Base-by-base conservation (phyloP, 2,113 vertebrate species). In the Etheostoma spectabile region DNA sequence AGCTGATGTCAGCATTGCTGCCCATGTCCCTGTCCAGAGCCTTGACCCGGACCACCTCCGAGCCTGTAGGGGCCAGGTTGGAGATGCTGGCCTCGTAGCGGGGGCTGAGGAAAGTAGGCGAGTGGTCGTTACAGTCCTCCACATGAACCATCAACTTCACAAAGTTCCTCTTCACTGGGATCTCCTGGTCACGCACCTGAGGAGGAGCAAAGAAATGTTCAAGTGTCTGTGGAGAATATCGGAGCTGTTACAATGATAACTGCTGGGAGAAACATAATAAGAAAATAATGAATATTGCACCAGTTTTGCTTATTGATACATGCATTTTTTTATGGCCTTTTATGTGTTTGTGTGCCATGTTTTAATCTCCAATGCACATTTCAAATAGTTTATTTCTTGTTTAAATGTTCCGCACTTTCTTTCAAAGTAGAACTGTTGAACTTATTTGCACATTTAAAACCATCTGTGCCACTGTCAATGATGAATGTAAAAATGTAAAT, bases 121-220 rank as follows among this genome's bases (percentile, higher is more conserved):
- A 91, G 84, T 99, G 96, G 64, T 97, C 96, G 76, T 99, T 99
- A 82, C 95, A 95, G 86, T 95, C 97, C 77, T 98, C 95, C 66
- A 99, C 96, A 0, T 92, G 82, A 77, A 99, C 77, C 68, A 94
- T 89, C 68, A 96, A 96, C 80, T 96, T 96, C 16, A 95, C 97
- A 83, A 98, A 98, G 88, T 99, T 99, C 88, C 96, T 94, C 83
- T 98, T 99, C 69, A 97, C 96, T 15, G 97, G 97, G 15, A 99
- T 97, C 89, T 97, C 97, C 88, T 99, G 97, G 88, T 99, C 98
- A 53, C 98, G 94, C 3, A 99, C 98, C 98, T 99, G 82, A 35
- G 65, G 52, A 15, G 57, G 73, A 80, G 70, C 80, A 15, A 24
- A 21, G n/a, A 46, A 1, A 27, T 51, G 10, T 69, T 16, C 4